Conservation (phyloP, 1,140 invertebrate genomes). For the Neodiprion pinetum region DNA sequence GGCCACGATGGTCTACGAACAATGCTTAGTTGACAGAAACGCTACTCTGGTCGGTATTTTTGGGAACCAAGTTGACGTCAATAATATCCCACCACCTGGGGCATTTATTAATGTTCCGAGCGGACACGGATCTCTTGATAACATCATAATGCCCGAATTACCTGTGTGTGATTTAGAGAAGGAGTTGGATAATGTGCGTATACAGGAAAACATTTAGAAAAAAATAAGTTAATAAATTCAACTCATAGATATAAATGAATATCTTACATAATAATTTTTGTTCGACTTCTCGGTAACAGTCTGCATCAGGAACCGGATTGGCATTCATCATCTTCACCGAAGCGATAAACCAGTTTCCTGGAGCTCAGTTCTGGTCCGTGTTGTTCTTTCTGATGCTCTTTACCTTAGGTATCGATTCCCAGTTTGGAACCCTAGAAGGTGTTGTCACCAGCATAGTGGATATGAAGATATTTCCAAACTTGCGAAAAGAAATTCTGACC, state of each 20-base stretch:
- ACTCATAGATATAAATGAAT: neutral
- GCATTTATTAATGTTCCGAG: constrained; percentile 63
- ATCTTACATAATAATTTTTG: too few species aligned
- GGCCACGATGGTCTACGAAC: constrained; percentile 83
- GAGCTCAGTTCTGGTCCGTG: constrained; percentile 92
- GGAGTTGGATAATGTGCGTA: constrained; percentile 86
- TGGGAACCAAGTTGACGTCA: constrained; percentile 59
- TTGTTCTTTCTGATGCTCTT: constrained; percentile 97
- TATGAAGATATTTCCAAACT: constrained; percentile 91
- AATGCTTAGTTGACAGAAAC: constrained; percentile 74
- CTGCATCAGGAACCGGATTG: constrained; percentile 89
- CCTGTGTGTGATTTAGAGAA: constrained; percentile 84
- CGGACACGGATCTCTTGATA: constrained; percentile 66
- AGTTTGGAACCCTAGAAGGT: constrained; percentile 94
- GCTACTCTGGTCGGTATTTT: constrained; percentile 65
- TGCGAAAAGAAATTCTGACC: constrained; percentile 91
- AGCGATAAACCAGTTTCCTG: constrained; percentile 95
- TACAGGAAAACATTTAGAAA: constrained; percentile 17
- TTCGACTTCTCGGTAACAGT: constrained; percentile 66
- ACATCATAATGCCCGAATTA: constrained; percentile 68
- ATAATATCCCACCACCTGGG: constrained; percentile 63
- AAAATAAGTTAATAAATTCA: neutral
- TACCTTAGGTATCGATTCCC: constrained; percentile 93
- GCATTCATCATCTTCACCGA: constrained; percentile 97
- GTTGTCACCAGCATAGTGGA: constrained; percentile 96